Evolutionary conservation across 1,140 invertebrate genomes (phyloP), one percentile per base, ranked within the genome.

Genomic region (Meloidogyne chitwoodi): DNA sequence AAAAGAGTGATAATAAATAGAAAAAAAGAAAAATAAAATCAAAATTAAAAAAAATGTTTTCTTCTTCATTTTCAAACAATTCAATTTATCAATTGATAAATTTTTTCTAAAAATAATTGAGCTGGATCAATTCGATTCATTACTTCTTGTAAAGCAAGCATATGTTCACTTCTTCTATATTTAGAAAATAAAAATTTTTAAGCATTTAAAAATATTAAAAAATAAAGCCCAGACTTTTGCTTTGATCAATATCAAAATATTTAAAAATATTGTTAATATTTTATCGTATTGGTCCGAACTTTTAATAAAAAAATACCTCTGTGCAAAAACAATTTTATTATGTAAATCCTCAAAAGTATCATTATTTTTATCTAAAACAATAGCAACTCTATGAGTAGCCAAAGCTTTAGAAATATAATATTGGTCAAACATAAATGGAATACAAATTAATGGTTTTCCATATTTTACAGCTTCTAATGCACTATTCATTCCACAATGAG

Each of bases 381-480:
- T 24, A 22, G 62, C 80, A 31, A 81, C 61, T 29, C 64, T 62
- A 29, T 38, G 38, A 8, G 26, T 12, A 19, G 27, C 67, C 24
- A 83, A 62, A 4, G 67, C 27, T 41, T 65, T 48, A 6, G 70
- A 34, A 41, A 81, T 81, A n/a, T 68, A 67, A 62, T 48, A 76
- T 65, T 81, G 80, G 71, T 81, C 80, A 63, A 70, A 81, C 4
- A 81, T 78, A 22, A 81, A 67, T 14, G 80, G 87, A 92, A 93
- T 0, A 92, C 91, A 14, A 92, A 93, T 48, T 26, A 93, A 91
- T 0, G 93, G 93, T 0, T 92, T 91, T 12, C 91, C 93, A 82
- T 93, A 92, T 83, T 91, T 93, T 8, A 93, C 92, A 0, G 92
- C 92, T 84, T 94, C 93, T 83, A 91, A 92, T 87, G 93, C 91